Evolutionary conservation across 2,113 vertebrate genomes (phyloP), one percentile per base, ranked within the genome.

Genomic region (Atlantisia rogersi): DNA sequence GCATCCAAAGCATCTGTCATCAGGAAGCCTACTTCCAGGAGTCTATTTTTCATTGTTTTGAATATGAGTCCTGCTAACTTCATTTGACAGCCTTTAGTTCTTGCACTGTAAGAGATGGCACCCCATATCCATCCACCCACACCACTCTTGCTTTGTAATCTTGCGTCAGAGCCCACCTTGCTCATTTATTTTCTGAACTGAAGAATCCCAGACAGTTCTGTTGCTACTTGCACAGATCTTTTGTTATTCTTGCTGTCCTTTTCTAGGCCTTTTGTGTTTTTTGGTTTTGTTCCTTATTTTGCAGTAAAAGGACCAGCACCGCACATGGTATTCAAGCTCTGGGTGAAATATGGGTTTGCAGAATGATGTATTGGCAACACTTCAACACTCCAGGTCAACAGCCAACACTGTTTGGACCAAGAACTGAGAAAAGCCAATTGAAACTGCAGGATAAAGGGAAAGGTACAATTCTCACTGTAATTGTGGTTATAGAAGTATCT

Each of bases 111-210:
- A 65, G 56, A 40, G 31, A 22, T 16, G 20, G n/a, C 25, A 65
- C 50, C 10, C 0, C 2, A 18, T 9, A 26, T 15, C 25, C 22
- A 62, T 12, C 19, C 2, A 1, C 6, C 39, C 26, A 24, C 0
- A 0, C 8, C 52, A 31, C 40, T 35, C 5, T 1, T 7, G 17
- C 46, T 50, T 67, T 52, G 42, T 7, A 46, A 42, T 42, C 46
- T 59, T 82, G 46, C 28, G 3, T 63, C 62, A 78, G 52, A 75
- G 32, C 56, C 16, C 16, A 50, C 21, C 37, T 78, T 70, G 17
- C 24, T 74, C 21, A 9, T 32, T 50, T 62, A 22, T 70, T 63
- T 89, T 56, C 60, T 67, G 50, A 92, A 10, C 42, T 28, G 39
- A 59, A 70, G 83, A 68, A 40, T 5, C 31, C 18, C 52, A 68